Evolutionary conservation across 2,888 invertebrate species (phyloP).

Genomic region (Schrankia costaestrigalis): DNA sequence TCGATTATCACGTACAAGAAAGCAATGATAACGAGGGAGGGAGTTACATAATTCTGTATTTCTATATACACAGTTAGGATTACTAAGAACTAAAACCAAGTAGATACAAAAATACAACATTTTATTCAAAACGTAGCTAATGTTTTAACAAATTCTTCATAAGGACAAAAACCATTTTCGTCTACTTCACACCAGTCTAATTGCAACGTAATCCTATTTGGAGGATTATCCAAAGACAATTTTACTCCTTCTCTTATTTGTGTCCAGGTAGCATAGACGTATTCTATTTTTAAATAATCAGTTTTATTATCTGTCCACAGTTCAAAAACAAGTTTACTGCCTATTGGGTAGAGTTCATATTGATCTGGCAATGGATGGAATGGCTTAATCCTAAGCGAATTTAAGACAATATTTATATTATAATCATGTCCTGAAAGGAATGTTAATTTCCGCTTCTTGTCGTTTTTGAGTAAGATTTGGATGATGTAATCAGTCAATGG

Average conservation of each 20-base stretch:
- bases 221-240: constrained; percentile 11
- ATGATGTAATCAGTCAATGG: too few relatives aligned
- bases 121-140: constrained; percentile 6
- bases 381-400: too few relatives aligned
- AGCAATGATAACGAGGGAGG: too few relatives aligned
- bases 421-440: too few relatives aligned
- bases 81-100: too few relatives aligned
- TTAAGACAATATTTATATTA: too few relatives aligned
- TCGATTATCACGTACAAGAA: too few relatives aligned
- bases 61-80: too few relatives aligned
- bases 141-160: constrained; percentile 20
- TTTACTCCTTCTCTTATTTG: constrained; percentile 15
- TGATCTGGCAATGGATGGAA: constrained; percentile 19
- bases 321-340: constrained; percentile 26
- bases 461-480: too few relatives aligned
- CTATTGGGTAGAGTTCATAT: constrained; percentile 20
- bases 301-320: constrained; percentile 17
- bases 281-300: constrained; percentile 27
- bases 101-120: too few relatives aligned
- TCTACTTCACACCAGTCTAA: constrained; percentile 17
- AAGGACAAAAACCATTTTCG: constrained; percentile 15
- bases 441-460: too few relatives aligned
- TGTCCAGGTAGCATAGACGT: constrained; percentile 17
- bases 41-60: too few relatives aligned
- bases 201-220: constrained; percentile 15